phyloP scores from a whole-genome alignment of 2,113 vertebrate genomes.

The Rattus rattus region DNA sequence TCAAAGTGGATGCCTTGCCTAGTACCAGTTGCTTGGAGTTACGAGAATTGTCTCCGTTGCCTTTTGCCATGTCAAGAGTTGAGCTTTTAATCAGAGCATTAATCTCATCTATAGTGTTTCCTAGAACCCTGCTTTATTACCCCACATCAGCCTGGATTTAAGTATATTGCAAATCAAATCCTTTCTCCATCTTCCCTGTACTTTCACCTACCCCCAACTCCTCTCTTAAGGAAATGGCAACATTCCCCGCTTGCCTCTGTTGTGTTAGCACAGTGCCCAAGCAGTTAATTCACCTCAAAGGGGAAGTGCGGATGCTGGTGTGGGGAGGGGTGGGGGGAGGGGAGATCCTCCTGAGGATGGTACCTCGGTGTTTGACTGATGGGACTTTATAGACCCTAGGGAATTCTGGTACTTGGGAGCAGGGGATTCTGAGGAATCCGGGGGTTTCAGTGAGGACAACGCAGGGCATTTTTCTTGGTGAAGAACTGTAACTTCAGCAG shows the following conservation, averaged over 20 bases:
- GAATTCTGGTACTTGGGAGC: background rate
- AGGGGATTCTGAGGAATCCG: accelerated
- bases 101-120: background rate
- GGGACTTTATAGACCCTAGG: background rate
- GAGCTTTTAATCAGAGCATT: background rate
- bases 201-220: background rate
- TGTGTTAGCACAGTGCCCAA: background rate
- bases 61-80: background rate
- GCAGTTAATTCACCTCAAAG: background rate
- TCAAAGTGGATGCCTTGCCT: background rate
- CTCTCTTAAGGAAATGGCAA: background rate
- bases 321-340: no score
- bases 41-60: background rate
- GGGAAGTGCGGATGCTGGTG: background rate
- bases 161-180: background rate
- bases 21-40: no score
- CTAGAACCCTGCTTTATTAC: background rate
- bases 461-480: background rate
- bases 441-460: background rate
- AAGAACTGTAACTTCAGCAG: background rate
- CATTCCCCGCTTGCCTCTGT: no score
- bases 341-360: accelerated
- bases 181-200: background rate
- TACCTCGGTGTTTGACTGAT: background rate
- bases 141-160: background rate